Base-by-base conservation (phyloP, 2,797 vertebrate species). In the Hylomyscus alleni region DNA sequence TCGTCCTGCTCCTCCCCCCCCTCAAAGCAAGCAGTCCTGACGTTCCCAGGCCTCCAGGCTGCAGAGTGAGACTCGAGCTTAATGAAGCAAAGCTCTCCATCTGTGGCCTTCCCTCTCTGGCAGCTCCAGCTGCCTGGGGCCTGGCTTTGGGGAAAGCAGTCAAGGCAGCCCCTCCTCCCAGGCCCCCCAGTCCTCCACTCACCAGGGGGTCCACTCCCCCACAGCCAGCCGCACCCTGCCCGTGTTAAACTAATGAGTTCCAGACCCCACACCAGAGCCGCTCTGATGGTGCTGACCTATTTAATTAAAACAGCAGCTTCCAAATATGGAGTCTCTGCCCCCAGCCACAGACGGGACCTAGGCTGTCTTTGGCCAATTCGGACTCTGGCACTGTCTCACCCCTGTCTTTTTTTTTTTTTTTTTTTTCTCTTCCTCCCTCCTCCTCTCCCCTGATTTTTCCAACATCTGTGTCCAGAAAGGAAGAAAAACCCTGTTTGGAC, bases 401-500 rank as follows among this genome's bases (percentile, higher is more conserved):
- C 78, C 77, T 3, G 22, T 77, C 96, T 96, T 93, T 94, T 93
- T 87, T 92, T 94, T 89, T 65, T 65, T 77, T 96, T 96, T 93
- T 94, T 93, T 87, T 92, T 94, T 89, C 72, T 65, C 88, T 88
- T 88, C 93, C 91, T 93, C 84, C 90, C 88, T 76, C 77, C 73
- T 87, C 81, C 75, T 78, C 80, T 94, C 94, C 44, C 78, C 96
- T 94, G 91, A 87, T 96, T 98, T 98, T 98, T 98, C 98, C 98
- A 98, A 98, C 98, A 99, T 99, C 98, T 99, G 98, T 98, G 98
- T 99, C 98, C 98, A 99, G 98, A 98, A 98, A 98, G 98, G 98
- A 99, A 98, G 99, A 99, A 98, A 98, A 98, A 97, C 98, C 98
- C 97, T 99, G 98, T 99, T 99, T 99, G 99, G 98, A 98, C 98